Conservation (phyloP, 2,888 invertebrate species). For the Frankliniella fusca region DNA sequence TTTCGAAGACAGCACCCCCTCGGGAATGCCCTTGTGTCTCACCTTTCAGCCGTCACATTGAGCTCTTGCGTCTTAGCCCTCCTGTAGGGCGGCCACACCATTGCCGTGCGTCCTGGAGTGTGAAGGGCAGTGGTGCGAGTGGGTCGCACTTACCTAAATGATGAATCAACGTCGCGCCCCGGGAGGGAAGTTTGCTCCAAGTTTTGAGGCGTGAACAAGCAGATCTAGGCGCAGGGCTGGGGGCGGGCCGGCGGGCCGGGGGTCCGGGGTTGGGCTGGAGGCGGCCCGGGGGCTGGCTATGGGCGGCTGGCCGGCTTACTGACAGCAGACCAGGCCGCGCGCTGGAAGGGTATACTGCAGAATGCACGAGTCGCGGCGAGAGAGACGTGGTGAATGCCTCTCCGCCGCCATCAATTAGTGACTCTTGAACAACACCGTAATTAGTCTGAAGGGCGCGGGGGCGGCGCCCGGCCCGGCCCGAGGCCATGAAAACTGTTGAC, state of each 20-base stretch:
- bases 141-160: neutral
- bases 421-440: constrained; percentile 14
- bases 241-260: neutral
- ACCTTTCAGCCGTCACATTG: too few relatives aligned
- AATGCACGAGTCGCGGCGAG: neutral
- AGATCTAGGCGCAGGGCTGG: neutral
- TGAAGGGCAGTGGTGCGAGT: neutral
- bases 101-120: neutral
- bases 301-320: too few relatives aligned
- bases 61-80: too few relatives aligned
- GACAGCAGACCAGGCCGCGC: too few relatives aligned
- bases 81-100: too few relatives aligned
- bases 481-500: constrained; percentile 7
- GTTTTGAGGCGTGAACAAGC: constrained; percentile 18
- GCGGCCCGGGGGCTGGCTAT: neutral
- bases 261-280: neutral
- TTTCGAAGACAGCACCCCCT: too few relatives aligned
- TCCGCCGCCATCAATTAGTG: constrained; percentile 18
- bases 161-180: constrained; percentile 12
- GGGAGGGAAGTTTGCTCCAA: neutral
- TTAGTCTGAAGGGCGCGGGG: neutral
- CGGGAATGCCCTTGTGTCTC: too few relatives aligned
- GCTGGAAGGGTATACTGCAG: neutral
- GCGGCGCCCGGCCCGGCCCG: neutral
- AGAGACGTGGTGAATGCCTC: neutral